A percentile compares a stretch with the other conserved stretches of the same genome.
These are phyloP conservation scores for Acleris sparsana DNA, from an alignment of 2,888 invertebrate genomes.

Conservation along the genomic window DNA sequence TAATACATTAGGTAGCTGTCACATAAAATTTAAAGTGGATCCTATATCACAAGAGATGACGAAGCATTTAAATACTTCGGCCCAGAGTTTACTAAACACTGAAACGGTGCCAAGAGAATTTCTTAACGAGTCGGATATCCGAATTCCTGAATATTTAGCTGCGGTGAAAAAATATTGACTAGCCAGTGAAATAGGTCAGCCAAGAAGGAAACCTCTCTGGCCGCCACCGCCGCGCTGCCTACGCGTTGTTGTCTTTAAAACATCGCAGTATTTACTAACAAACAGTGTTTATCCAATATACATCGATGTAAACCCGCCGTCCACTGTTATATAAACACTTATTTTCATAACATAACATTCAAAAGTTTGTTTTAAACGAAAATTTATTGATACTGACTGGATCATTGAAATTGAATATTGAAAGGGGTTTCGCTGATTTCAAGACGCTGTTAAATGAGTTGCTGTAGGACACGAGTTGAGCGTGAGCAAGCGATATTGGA, in stretches of 20 bases:
- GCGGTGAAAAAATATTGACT: conserved; percentile 30
- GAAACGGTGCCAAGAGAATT: conserved; percentile 33
- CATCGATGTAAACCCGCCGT: conserved; percentile 34
- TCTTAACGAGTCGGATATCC: conserved; percentile 37
- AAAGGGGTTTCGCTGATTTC: conserved; percentile 7
- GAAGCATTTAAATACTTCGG: conserved; percentile 17
- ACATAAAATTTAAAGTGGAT: conserved; percentile 17
- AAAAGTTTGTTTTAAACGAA: conserved; percentile 22
- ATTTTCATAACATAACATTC: conserved; percentile 34
- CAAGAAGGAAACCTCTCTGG: conserved; percentile 28
- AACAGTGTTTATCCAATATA: conserved; percentile 53
- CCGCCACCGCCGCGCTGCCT: conserved; percentile 43
- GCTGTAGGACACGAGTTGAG: conserved; percentile 27
- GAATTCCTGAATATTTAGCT: conserved; percentile 32
- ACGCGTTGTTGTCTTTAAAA: conserved; percentile 64
- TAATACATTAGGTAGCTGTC: neutral
- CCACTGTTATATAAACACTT: conserved; percentile 37
- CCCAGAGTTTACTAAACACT: conserved; percentile 28
- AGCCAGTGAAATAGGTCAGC: conserved; percentile 40
- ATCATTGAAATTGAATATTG: conserved; percentile 10
- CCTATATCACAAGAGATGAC: conserved; percentile 14
- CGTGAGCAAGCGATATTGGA: conserved; percentile 51
- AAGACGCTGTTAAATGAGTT: conserved; percentile 23
- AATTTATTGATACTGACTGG: conserved; percentile 27
- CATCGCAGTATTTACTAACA: conserved; percentile 69